Evolutionary conservation across 2,113 vertebrate genomes (phyloP).

Genomic region (Syrmaticus mikado): DNA sequence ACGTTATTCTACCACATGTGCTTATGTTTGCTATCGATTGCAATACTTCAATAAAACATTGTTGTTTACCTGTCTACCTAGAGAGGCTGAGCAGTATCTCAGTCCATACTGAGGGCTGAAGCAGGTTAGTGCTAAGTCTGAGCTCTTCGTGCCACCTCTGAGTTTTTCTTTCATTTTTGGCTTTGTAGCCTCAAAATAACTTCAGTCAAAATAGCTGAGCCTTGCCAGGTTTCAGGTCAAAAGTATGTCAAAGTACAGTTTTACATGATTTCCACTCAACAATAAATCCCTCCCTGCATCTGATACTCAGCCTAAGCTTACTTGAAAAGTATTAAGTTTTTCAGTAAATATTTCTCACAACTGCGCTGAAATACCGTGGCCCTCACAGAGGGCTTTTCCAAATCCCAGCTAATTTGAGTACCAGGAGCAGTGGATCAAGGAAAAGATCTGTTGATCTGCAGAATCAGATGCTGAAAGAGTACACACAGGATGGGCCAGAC

Average conservation of each 20-base stretch:
- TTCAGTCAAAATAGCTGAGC: slow-evolving; percentile 13
- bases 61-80: neutral
- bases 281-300: neutral
- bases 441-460: neutral
- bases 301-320: slow-evolving; percentile 14
- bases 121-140: neutral
- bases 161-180: slow-evolving; percentile 18
- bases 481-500: neutral
- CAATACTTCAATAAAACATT: neutral
- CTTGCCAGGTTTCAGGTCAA: slow-evolving; percentile 51
- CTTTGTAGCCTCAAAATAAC: neutral
- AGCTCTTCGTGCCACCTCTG: neutral
- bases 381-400: neutral
- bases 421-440: neutral
- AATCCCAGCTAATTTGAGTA: neutral
- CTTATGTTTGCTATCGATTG: neutral
- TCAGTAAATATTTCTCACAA: neutral
- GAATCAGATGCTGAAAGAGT: neutral
- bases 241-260: slow-evolving; percentile 19
- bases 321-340: slow-evolving; percentile 25
- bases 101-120: neutral
- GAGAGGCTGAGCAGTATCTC: neutral
- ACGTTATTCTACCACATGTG: neutral
- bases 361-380: neutral
- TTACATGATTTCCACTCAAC: neutral